Conservation (phyloP, 2,797 vertebrate genomes). For the Galago senegalensis region DNA sequence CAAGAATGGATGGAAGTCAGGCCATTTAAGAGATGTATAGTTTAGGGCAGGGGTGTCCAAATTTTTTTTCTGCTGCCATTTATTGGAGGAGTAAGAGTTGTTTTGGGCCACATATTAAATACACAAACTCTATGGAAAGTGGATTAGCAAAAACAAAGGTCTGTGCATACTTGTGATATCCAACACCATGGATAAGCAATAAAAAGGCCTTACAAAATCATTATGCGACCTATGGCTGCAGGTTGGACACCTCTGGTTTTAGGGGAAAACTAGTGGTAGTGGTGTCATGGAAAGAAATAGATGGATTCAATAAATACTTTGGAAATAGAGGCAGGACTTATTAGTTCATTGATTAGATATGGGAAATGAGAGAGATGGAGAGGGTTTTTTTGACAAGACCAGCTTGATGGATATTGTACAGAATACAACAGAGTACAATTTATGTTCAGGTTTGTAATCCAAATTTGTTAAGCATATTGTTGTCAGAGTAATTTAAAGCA, state of each 20-base stretch:
- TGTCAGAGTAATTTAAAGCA: slow-evolving; percentile 46
- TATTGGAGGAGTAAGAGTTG: too few relatives aligned
- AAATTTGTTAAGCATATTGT: background rate
- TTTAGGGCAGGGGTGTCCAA: background rate
- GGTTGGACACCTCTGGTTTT: too few relatives aligned
- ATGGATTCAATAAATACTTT: background rate
- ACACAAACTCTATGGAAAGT: too few relatives aligned
- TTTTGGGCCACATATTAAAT: too few relatives aligned
- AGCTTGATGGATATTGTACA: background rate
- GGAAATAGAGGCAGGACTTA: slow-evolving; percentile 40
- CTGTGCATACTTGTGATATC: too few relatives aligned
- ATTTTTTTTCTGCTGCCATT: too few relatives aligned
- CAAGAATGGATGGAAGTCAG: background rate
- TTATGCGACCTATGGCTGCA: too few relatives aligned
- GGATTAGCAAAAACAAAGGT: too few relatives aligned
- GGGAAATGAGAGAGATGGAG: background rate
- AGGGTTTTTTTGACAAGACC: background rate
- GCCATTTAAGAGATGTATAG: background rate
- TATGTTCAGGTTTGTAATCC: background rate
- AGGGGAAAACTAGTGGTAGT: background rate
- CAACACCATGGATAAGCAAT: too few relatives aligned
- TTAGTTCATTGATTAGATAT: background rate
- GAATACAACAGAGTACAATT: slow-evolving; percentile 28
- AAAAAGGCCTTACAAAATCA: too few relatives aligned
- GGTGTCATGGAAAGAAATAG: background rate